Evolutionary conservation across 2,888 invertebrate genomes (phyloP).

Genomic region (Drosophila villosipedis): DNA sequence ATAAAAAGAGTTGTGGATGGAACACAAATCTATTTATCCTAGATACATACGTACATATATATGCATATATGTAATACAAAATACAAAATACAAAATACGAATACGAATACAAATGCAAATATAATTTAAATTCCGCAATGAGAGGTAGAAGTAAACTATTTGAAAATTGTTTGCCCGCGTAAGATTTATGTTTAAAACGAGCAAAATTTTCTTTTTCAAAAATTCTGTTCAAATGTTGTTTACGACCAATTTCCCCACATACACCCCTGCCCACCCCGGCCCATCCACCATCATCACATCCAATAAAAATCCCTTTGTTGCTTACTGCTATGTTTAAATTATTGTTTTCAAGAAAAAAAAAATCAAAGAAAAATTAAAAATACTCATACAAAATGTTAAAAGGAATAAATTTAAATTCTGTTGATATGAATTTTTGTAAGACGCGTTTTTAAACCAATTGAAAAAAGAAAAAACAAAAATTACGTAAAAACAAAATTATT

Average conservation of each 20-base stretch:
- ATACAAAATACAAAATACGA: constrained; percentile 35
- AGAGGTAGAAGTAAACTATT: constrained; percentile 35
- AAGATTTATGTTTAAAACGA: constrained; percentile 53
- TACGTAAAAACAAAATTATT: constrained; percentile 64
- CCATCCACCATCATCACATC: constrained; percentile 4
- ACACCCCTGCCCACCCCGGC: constrained; percentile 7
- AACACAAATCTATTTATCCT: constrained; percentile 58
- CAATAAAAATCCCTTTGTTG: constrained; percentile 57
- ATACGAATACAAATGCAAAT: constrained; percentile 49
- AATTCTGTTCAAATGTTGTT: constrained; percentile 38
- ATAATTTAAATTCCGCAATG: constrained; percentile 41
- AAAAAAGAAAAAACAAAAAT: constrained; percentile 47
- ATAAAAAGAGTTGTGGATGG: constrained; percentile 55
- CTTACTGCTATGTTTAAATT: constrained; percentile 80
- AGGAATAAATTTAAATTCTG: constrained; percentile 70
- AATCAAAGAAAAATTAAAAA: constrained; percentile 39
- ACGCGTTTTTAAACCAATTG: constrained; percentile 74
- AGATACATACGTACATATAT: constrained; percentile 43
- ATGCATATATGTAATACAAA: constrained; percentile 33
- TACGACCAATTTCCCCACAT: constrained; percentile 1
- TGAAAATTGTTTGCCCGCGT: constrained; percentile 57
- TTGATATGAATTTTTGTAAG: constrained; percentile 80
- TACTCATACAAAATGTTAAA: constrained; percentile 65
- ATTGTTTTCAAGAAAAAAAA: constrained; percentile 55
- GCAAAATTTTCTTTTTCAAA: constrained; percentile 26